phyloP scores from a whole-genome alignment of 23 tunicate species.

The Ciona savignyi region DNA sequence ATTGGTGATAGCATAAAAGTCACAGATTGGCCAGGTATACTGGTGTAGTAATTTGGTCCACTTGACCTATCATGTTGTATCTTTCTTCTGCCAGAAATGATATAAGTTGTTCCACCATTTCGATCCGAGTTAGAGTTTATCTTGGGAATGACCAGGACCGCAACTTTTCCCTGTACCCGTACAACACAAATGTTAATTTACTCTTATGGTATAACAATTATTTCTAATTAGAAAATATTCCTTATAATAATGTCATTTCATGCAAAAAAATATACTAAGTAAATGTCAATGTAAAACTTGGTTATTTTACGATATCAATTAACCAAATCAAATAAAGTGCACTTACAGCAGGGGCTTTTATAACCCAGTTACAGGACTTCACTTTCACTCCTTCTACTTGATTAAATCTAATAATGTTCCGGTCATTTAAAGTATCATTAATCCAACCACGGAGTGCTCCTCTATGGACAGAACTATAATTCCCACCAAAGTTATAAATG shows the following conservation, averaged over 20 bases:
- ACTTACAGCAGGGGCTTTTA: constrained; percentile 51
- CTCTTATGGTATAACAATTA: background rate
- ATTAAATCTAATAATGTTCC: constrained; percentile 30
- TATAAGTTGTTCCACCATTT: constrained; percentile 36
- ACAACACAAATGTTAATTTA: background rate
- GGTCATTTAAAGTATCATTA: background rate
- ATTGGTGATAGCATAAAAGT: constrained; percentile 38
- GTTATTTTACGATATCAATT: too few relatives aligned
- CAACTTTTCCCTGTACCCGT: constrained; percentile 52
- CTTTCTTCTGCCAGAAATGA: constrained; percentile 17
- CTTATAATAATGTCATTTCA: too few relatives aligned
- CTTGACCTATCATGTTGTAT: constrained; percentile 16
- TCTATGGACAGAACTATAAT: background rate
- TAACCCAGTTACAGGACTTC: constrained; percentile 53
- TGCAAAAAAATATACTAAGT: too few relatives aligned
- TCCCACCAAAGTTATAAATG: background rate
- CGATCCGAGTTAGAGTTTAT: constrained; percentile 46
- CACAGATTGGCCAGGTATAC: constrained; percentile 41
- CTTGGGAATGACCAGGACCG: constrained; percentile 46
- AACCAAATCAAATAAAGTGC: too few relatives aligned
- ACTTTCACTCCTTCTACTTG: constrained; percentile 10
- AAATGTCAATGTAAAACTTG: too few relatives aligned
- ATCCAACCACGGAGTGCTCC: constrained; percentile 10
- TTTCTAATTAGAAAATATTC: too few relatives aligned
- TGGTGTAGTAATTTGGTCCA: constrained; percentile 45